These are phyloP conservation scores for Polypterus senegalus DNA, from an alignment of 2,113 vertebrate genomes.

Conservation along the genomic window DNA sequence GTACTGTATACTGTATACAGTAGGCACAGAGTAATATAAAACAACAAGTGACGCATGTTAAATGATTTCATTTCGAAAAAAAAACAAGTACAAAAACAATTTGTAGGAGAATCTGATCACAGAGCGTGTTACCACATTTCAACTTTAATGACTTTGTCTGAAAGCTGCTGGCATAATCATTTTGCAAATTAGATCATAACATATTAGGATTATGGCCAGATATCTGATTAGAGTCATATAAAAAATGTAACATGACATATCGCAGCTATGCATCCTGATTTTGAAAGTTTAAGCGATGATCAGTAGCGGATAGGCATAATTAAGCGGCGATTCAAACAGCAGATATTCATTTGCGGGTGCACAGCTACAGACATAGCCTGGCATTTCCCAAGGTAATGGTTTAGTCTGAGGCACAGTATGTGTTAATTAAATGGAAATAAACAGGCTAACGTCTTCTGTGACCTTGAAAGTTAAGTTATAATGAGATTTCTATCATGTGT, in stretches of 20 bases:
- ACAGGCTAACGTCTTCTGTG: slow-evolving; percentile 5
- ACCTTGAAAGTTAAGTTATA: background rate
- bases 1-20: too few relatives aligned
- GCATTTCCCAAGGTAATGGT: background rate
- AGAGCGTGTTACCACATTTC: too few relatives aligned
- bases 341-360: background rate
- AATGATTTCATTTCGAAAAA: too few relatives aligned
- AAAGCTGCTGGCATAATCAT: background rate
- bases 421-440: slow-evolving; percentile 13
- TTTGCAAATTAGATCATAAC: background rate
- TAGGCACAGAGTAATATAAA: too few relatives aligned
- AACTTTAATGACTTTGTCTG: too few relatives aligned
- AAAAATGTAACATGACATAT: background rate
- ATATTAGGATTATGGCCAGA: background rate
- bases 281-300: background rate
- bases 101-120: too few relatives aligned
- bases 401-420: slow-evolving; percentile 2
- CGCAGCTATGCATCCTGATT: background rate
- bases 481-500: background rate
- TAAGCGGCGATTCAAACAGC: background rate
- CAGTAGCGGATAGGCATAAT: background rate
- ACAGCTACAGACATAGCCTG: background rate
- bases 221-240: background rate
- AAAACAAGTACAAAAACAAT: too few relatives aligned
- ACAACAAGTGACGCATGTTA: too few relatives aligned